Percentiles rank a stretch among this genome's conserved stretches.
These are phyloP conservation scores for Ectemnius cavifrons DNA, from an alignment of 2,888 invertebrate genomes.

Conservation along the genomic window DNA sequence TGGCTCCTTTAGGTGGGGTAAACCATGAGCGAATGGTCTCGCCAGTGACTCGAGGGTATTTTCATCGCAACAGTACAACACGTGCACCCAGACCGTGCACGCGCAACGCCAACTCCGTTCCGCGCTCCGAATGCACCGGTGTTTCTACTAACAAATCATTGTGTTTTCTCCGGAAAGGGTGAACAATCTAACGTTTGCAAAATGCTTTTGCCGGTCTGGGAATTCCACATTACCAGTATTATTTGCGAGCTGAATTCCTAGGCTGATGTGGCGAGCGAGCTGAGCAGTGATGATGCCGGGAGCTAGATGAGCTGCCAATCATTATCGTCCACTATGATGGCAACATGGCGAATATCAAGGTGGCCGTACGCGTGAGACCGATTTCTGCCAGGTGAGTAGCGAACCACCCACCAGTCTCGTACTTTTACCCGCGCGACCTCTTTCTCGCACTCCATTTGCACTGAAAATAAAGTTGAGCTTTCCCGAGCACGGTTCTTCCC, in stretches of 20 bases:
- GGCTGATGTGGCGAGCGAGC: background rate
- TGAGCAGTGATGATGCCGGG: constrained; percentile 2
- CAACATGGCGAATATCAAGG: constrained; percentile 83
- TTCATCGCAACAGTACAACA: constrained; percentile 74
- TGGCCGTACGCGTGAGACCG: constrained; percentile 83
- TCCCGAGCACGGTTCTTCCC: too few species aligned
- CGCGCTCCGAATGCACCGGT: constrained; percentile 4
- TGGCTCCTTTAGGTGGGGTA: constrained; percentile 66
- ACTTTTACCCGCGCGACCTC: background rate
- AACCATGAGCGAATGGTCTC: constrained; percentile 65
- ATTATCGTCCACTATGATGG: constrained; percentile 45
- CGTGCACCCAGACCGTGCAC: constrained; percentile 69
- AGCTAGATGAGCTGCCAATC: constrained; percentile 37
- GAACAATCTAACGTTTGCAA: background rate
- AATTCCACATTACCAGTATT: too few species aligned
- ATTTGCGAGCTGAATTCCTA: background rate
- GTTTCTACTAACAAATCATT: background rate
- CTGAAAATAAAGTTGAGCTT: background rate
- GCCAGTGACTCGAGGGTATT: constrained; percentile 70
- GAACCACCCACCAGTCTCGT: background rate
- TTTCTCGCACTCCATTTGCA: constrained; percentile 1
- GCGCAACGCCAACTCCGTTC: constrained; percentile 47
- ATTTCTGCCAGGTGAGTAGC: constrained; percentile 82
- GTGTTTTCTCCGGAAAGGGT: constrained; percentile 4
- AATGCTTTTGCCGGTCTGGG: background rate